Base-by-base conservation (phyloP, 2,797 vertebrate genomes). In the Monodelphis domestica region DNA sequence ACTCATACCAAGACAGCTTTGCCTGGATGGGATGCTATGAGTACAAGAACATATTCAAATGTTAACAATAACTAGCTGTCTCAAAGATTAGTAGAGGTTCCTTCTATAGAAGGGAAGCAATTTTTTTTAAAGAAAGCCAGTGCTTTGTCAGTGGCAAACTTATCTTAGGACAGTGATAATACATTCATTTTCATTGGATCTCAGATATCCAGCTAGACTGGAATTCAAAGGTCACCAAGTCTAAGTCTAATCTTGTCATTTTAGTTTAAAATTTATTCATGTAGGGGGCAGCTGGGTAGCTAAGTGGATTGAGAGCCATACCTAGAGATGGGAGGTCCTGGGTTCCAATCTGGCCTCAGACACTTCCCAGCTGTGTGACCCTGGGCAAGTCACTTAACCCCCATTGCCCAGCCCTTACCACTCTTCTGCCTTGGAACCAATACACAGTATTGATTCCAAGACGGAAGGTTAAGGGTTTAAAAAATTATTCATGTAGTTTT, bases 71-170 rank as follows among this genome's bases (percentile, higher is more conserved):
- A 15, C 91, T 38, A 54, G 29, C 87, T 96, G 59, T 96, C 33
- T 30, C 91, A 89, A 87, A 88, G 53, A 30, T 93, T 93, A 52
- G 33, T 93, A 52, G 88, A 87, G 91, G 93, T 92, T 95, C 87
- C 91, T 53, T 94, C 95, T 87, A 17, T 89, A 89, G 90, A 53
- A 89, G 26, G 96, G 92, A 95, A 94, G 50, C 38, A 89, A 45
- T n/a, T 90, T 95, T 96, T 89, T 94, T 94, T 50, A 52, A 90
- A 95, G 93, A 92, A 38, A 93, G 87, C 57, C 90, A 95, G 91
- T 26, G 89, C 50, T 90, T 70, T 70, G 63, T 38, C n/a, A 21
- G 17, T 70, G 38, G 17, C 63, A 70, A 38, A 70, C n/a, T 38
- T 70, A 70, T 70, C 63, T 70, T 70, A 17, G 57, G n/a, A 70